Conservation (phyloP, 2,113 vertebrate species). For the Pelvicachromis taeniatus region DNA sequence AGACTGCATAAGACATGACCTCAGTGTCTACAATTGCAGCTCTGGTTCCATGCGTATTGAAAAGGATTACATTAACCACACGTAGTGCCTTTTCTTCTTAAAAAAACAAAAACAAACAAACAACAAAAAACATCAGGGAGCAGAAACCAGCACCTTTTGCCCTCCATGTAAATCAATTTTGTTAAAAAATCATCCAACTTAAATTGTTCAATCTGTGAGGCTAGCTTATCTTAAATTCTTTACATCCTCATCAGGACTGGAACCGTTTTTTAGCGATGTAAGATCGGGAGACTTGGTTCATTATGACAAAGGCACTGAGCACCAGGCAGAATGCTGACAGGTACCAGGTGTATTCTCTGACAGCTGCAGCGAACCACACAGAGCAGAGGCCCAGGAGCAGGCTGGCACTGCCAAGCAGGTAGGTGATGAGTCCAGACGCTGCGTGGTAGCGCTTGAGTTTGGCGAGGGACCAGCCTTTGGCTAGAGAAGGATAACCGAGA, state of each 20-base stretch:
- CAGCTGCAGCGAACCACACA: conserved; percentile 82
- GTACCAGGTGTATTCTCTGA: conserved; percentile 81
- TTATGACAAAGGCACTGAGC: conserved; percentile 82
- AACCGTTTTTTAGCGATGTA: conserved; percentile 88
- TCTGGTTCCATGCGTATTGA: background rate
- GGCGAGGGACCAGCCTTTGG: conserved; percentile 87
- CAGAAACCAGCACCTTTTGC: background rate
- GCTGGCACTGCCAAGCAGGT: conserved; percentile 84
- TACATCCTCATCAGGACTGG: conserved; percentile 75
- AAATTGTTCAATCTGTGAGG: background rate
- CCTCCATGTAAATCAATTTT: background rate
- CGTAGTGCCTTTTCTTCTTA: background rate
- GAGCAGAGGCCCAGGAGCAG: conserved; percentile 87
- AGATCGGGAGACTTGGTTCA: conserved; percentile 90
- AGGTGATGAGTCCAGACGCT: conserved; percentile 83
- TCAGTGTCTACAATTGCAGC: background rate
- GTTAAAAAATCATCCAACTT: background rate
- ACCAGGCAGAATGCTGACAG: conserved; percentile 79
- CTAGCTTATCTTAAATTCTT: background rate
- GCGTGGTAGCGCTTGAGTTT: conserved; percentile 93
- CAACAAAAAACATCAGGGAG: background rate
- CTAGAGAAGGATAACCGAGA: conserved; percentile 84
- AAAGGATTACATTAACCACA: background rate
- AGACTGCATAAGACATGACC: background rate
- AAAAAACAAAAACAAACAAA: background rate